Base-by-base conservation (phyloP, 2,797 vertebrate genomes). In the Enteromius mattozi region DNA sequence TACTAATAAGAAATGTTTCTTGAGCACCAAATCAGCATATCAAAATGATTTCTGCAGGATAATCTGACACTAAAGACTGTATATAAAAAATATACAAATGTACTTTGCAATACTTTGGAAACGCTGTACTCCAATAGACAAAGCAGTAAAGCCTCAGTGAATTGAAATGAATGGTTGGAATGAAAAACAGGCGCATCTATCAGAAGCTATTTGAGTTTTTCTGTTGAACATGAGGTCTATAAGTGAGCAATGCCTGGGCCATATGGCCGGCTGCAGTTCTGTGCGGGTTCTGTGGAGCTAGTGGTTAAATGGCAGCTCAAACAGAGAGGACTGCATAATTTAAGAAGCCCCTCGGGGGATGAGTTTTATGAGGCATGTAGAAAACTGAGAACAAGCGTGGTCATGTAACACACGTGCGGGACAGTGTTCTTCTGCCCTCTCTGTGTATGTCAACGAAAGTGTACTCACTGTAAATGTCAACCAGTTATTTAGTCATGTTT, bases 321-420 rank as follows among this genome's bases (percentile, higher is more conserved):
- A 84, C 47, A 87, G 85, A 87, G 85, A 30, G 82, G 61, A 37
- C 76, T 87, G 85, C 88, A 87, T 89, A 78, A 86, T 89, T 89
- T 56, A 87, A 72, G 47, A 68, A 72, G 59, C 59, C 82, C 88
- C 82, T 87, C 47, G n/a, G 54, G 86, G 85, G 76, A 51, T n/a
- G 37, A 80, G 84, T 70, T 86, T 85, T 65, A 85, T 40, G 35
- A 82, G 70, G 79, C 76, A 51, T 24, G 27, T 49, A 69, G 76
- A 35, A 84, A 71, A 56, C 75, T 51, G 80, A 66, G 69, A 77
- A 81, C 74, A 79, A 80, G 65, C 47, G 59, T 83, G 84, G 89
- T 72, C 71, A 86, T 81, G 86, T 88, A 86, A 85, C 89, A 83
- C 47, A 77, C 8, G 21, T 63, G 21, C 80, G 86, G 87, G 91